Evolutionary conservation across 2,113 vertebrate genomes (phyloP), one percentile per base, ranked within the genome.

Genomic region (Sorex fumeus): DNA sequence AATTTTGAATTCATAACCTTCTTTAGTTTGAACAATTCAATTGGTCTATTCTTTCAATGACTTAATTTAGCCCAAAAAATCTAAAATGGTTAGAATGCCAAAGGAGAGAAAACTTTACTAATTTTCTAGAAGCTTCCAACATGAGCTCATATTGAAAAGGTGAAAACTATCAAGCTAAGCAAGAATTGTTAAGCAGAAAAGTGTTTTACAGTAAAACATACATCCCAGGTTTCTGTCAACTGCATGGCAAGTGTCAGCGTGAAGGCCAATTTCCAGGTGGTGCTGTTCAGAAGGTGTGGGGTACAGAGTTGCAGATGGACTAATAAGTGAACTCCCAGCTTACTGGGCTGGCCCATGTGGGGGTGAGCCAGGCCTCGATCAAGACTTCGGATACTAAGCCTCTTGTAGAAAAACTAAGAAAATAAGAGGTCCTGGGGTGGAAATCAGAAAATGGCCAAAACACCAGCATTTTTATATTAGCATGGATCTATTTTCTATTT

Each of bases 11-110:
- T 50, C 27, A 67, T 23, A 76, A 64, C 1, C 27, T 69, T 87
- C 81, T 47, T 75, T 57, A 62, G 57, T 47, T 91, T 67, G 23
- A 11, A 28, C 11, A 43, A 92, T 84, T 95, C 70, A 90, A 60
- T 77, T 79, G 30, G 28, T 21, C 15, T 95, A 77, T 89, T 93
- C 64, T 95, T 94, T 85, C 36, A 88, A 28, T 71, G 66, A 81
- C 75, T 93, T 94, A 94, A 83, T 23, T 78, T 50, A 87, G 84
- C 32, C 43, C 66, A 93, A 70, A 94, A 88, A 72, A 93, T 84
- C 88, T 88, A 82, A 93, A 82, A 70, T 78, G 34, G 21, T 92
- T 40, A 87, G 50, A 34, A 78, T 74, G 32, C 19, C 23, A 93
- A 64, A 18, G 80, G 27, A 91, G 72, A 87, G 40, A 92, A 64